Evolutionary conservation across 2,888 invertebrate genomes (phyloP).

Genomic region (Drosophila paucipuncta): DNA sequence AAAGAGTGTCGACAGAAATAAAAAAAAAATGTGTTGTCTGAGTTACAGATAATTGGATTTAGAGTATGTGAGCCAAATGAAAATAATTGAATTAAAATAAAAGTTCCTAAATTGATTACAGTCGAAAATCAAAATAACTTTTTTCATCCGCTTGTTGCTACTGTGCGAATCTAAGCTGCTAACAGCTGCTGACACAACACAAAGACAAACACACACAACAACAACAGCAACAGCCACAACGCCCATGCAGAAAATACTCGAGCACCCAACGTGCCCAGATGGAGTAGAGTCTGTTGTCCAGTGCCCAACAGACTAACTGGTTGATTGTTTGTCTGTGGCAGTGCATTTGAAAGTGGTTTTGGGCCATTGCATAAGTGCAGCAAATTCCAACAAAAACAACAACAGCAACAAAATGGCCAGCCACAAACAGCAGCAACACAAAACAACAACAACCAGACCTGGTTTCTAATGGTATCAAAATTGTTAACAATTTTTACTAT

Average conservation of each 20-base stretch:
- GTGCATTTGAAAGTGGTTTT: constrained; percentile 81
- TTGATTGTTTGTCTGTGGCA: constrained; percentile 43
- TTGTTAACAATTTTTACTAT: constrained; percentile 57
- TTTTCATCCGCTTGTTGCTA: constrained; percentile 3
- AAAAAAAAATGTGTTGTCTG: neutral
- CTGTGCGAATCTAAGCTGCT: constrained; percentile 23
- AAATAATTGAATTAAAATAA: neutral
- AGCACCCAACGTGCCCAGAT: constrained; percentile 23
- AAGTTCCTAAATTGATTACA: constrained; percentile 7
- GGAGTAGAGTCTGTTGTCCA: constrained; percentile 44
- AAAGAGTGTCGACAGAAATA: neutral
- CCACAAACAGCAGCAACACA: constrained; percentile 40
- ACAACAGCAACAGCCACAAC: constrained; percentile 12
- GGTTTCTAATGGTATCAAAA: constrained; percentile 69
- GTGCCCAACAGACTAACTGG: constrained; percentile 55
- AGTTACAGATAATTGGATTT: neutral
- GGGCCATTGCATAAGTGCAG: constrained; percentile 79
- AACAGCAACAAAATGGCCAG: constrained; percentile 32
- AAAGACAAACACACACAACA: neutral
- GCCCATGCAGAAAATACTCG: constrained; percentile 50
- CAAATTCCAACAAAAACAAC: constrained; percentile 60
- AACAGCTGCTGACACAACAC: constrained; percentile 26
- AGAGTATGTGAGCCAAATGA: neutral
- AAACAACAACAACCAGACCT: constrained; percentile 46
- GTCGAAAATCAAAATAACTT: constrained; percentile 7